Conservation (phyloP, 2,888 invertebrate species). For the Sarcophaga subvicina region DNA sequence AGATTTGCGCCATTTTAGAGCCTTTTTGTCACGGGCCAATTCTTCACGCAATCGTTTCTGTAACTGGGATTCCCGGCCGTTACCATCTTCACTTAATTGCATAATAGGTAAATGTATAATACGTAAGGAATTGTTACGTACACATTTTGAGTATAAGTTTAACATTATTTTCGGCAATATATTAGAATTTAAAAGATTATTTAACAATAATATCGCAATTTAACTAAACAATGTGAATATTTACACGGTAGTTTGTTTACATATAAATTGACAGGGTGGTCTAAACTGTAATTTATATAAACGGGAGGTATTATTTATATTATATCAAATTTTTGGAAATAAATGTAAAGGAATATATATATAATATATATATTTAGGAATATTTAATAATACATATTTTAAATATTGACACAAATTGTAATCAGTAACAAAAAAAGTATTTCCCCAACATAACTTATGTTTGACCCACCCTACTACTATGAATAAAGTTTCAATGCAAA, state of each 20-base stretch:
- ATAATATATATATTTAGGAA: too few species aligned
- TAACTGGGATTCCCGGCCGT: constrained; percentile 58
- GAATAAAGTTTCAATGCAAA: background rate
- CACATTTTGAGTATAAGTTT: constrained; percentile 31
- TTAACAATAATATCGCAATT: background rate
- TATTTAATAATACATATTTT: too few species aligned
- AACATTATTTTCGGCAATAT: constrained; percentile 23
- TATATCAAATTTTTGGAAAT: too few species aligned
- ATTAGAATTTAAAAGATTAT: constrained; percentile 2
- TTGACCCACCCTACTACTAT: background rate
- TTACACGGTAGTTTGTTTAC: background rate
- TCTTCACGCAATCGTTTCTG: constrained; percentile 75
- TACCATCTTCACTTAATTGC: constrained; percentile 72
- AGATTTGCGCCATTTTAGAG: constrained; percentile 85
- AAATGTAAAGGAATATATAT: too few species aligned
- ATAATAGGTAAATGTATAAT: background rate
- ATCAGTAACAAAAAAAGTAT: background rate
- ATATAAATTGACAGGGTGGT: too few species aligned
- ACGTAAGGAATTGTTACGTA: background rate
- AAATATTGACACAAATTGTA: background rate
- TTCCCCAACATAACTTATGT: too few species aligned
- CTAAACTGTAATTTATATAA: too few species aligned
- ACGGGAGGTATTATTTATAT: too few species aligned
- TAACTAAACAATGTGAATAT: background rate
- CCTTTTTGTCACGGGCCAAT: constrained; percentile 80